Percentiles rank a stretch among this genome's conserved stretches.
Evolutionary conservation across 2,888 invertebrate species (phyloP).

Genomic region (Lepidocyrtoides sp.): DNA sequence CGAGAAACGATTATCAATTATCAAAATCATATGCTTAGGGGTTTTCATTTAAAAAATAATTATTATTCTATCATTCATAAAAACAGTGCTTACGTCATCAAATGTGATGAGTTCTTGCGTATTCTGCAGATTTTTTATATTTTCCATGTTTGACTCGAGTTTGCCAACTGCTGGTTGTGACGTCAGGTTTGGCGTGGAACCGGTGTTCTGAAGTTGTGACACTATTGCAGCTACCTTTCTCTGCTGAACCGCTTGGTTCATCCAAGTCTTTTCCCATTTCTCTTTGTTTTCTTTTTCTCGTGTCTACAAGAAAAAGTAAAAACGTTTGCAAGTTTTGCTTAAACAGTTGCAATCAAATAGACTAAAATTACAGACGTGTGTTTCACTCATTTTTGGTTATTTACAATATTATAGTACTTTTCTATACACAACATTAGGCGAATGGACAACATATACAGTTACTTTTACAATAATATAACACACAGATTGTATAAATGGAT

Average conservation of each 20-base stretch:
- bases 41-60: too few relatives aligned
- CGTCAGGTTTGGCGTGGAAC: conserved; percentile 82
- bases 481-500: not conserved
- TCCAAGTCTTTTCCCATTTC: conserved; percentile 85
- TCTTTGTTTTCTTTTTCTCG: conserved; percentile 84
- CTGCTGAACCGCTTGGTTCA: conserved; percentile 84
- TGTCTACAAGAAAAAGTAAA: conserved; percentile 51
- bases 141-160: conserved; percentile 78
- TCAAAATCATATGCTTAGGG: conserved; percentile 7
- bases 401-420: not conserved
- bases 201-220: conserved; percentile 83
- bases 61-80: too few relatives aligned
- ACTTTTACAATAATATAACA: not conserved
- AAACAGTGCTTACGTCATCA: conserved; percentile 85
- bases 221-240: conserved; percentile 85
- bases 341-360: too few relatives aligned
- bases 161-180: conserved; percentile 62
- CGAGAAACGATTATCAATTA: not conserved
- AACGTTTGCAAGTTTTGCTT: not conserved
- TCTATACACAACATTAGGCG: not conserved
- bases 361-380: too few relatives aligned
- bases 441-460: not conserved
- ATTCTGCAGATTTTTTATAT: conserved; percentile 82
- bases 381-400: not conserved
- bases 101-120: conserved; percentile 82